These are phyloP conservation scores for Lithophane semibrunnea DNA, from an alignment of 2,888 invertebrate genomes.

Conservation along the genomic window DNA sequence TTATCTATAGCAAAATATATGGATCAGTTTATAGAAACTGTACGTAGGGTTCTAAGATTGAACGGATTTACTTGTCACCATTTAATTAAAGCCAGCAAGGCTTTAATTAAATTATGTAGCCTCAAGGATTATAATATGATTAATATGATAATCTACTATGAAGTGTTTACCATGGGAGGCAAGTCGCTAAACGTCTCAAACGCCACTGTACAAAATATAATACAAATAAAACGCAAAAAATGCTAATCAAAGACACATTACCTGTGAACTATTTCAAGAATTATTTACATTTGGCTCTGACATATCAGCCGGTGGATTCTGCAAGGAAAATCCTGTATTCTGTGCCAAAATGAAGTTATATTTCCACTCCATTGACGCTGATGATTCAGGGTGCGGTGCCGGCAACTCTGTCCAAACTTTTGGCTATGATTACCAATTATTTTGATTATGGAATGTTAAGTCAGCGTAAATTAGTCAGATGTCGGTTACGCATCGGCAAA, in stretches of 20 bases:
- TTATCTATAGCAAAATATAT: constrained; percentile 17
- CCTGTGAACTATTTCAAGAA: constrained; percentile 72
- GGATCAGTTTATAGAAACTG: neutral
- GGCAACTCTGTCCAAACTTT: constrained; percentile 74
- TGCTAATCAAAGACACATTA: constrained; percentile 52
- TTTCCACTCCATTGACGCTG: constrained; percentile 83
- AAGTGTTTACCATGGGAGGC: neutral
- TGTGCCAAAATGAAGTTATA: constrained; percentile 85
- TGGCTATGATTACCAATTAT: constrained; percentile 84
- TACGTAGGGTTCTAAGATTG: neutral
- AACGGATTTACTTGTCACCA: neutral
- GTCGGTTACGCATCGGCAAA: constrained; percentile 81
- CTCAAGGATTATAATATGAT: neutral
- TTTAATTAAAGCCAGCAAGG: neutral
- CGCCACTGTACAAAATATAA: neutral
- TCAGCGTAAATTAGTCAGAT: constrained; percentile 76
- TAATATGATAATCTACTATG: neutral
- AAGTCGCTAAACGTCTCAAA: neutral
- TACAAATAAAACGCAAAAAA: constrained; percentile 47
- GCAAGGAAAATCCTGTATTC: constrained; percentile 76
- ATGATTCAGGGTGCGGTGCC: constrained; percentile 79
- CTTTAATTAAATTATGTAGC: neutral
- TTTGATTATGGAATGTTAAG: constrained; percentile 80
- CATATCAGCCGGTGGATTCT: constrained; percentile 73
- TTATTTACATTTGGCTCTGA: constrained; percentile 77